phyloP scores from a whole-genome alignment of 2,113 vertebrate genomes.

The Myotis lucifugus region DNA sequence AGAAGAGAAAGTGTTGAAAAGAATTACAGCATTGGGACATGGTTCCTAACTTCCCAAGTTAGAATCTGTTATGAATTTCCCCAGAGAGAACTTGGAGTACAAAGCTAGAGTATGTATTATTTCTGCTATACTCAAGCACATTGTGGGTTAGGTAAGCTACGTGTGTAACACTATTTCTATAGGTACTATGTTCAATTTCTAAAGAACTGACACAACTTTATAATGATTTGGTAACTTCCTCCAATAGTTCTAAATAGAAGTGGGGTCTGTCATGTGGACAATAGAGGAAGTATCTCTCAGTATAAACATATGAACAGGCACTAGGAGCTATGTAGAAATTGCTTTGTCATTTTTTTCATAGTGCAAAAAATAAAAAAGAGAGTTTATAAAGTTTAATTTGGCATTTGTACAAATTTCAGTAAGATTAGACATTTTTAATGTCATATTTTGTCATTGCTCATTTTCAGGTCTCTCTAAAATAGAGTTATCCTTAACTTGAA shows the following conservation, averaged over 20 bases:
- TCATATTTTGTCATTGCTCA: background rate
- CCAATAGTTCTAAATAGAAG: background rate
- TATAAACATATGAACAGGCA: background rate
- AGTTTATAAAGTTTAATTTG: slow-evolving; percentile 3
- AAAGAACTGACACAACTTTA: slow-evolving; percentile 4
- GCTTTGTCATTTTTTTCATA: background rate
- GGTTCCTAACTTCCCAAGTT: background rate
- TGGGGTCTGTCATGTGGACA: background rate
- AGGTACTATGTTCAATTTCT: background rate
- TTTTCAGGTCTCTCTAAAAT: background rate
- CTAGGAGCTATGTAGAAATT: background rate
- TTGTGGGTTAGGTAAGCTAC: background rate
- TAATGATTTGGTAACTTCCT: background rate
- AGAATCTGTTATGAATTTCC: background rate
- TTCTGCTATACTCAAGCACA: background rate
- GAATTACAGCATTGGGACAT: background rate
- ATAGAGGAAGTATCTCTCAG: background rate
- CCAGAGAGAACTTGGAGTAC: background rate
- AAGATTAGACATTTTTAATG: background rate
- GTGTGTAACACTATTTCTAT: background rate
- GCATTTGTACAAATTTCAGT: background rate
- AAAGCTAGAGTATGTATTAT: background rate
- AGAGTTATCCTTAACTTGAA: background rate
- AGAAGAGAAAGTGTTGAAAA: background rate
- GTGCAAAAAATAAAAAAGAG: background rate